A percentile compares a stretch with the other conserved stretches of the same genome.
Conservation (phyloP, 2,797 vertebrate genomes). For the Labroides dimidiatus region DNA sequence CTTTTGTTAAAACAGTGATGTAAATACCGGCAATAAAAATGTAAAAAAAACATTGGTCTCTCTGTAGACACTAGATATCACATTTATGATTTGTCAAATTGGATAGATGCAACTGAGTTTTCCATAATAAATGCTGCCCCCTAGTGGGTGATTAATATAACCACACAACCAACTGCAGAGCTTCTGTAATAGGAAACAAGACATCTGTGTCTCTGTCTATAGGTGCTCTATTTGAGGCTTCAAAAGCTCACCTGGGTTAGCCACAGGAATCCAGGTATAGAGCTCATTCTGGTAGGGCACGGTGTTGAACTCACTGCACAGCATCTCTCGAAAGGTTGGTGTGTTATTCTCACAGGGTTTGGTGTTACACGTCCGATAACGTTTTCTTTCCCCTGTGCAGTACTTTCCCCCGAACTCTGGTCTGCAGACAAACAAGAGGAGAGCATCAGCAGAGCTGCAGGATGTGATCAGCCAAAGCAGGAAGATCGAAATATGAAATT, state of each 20-base stretch:
- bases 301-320: slow-evolving; percentile 97
- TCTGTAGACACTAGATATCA: not conserved
- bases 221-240: slow-evolving; percentile 11
- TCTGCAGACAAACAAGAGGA: slow-evolving; percentile 70
- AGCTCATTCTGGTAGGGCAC: slow-evolving; percentile 94
- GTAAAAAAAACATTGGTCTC: not conserved
- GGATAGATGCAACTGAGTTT: slow-evolving; percentile 7
- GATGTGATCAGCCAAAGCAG: not conserved
- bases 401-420: slow-evolving; percentile 96
- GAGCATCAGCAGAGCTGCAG: not conserved
- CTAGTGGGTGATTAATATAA: slow-evolving; percentile 53
- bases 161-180: slow-evolving; percentile 10
- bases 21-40: not conserved
- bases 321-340: slow-evolving; percentile 95
- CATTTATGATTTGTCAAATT: not conserved
- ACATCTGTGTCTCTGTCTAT: not conserved
- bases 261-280: slow-evolving; percentile 92
- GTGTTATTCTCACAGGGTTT: slow-evolving; percentile 81
- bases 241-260: slow-evolving; percentile 83
- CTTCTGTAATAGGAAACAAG: too few species aligned
- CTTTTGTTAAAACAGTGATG: not conserved
- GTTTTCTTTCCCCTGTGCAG: slow-evolving; percentile 94
- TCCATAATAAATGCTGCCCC: slow-evolving; percentile 59
- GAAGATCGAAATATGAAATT: not conserved
- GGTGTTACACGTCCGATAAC: slow-evolving; percentile 92